Percentiles rank a stretch among this genome's conserved stretches.
phyloP scores from a whole-genome alignment of 1,140 invertebrate species.

The Rhopalosiphum maidis region DNA sequence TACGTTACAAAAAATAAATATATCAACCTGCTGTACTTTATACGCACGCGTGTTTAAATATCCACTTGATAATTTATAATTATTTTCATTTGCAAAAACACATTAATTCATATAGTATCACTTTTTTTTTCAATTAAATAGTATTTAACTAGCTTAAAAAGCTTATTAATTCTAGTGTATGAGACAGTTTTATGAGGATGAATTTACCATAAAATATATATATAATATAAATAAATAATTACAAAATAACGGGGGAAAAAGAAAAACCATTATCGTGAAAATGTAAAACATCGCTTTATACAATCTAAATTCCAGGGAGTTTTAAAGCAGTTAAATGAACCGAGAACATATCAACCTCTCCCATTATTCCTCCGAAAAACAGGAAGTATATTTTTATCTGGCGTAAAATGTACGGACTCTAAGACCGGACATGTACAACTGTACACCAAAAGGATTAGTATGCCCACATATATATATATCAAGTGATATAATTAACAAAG shows the following conservation, averaged over 20 bases:
- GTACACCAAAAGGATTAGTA: background rate
- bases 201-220: background rate
- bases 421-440: background rate
- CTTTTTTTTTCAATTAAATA: slow-evolving; percentile 2
- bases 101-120: background rate
- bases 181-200: background rate
- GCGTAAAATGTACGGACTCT: background rate
- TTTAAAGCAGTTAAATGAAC: slow-evolving; percentile 22
- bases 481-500: slow-evolving; percentile 6
- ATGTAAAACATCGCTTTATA: slow-evolving; percentile 9
- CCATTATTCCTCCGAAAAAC: background rate
- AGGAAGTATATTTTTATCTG: slow-evolving; percentile 23
- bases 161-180: background rate
- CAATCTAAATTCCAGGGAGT: slow-evolving; percentile 17
- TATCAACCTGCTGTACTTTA: too few species aligned
- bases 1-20: too few species aligned
- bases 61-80: background rate
- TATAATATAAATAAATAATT: background rate
- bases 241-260: background rate
- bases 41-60: too few species aligned
- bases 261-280: background rate
- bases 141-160: background rate
- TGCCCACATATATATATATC: background rate
- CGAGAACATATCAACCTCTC: background rate
- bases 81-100: background rate